These are phyloP conservation scores for Nomada fucata DNA, from an alignment of 2,888 invertebrate genomes.

Conservation along the genomic window DNA sequence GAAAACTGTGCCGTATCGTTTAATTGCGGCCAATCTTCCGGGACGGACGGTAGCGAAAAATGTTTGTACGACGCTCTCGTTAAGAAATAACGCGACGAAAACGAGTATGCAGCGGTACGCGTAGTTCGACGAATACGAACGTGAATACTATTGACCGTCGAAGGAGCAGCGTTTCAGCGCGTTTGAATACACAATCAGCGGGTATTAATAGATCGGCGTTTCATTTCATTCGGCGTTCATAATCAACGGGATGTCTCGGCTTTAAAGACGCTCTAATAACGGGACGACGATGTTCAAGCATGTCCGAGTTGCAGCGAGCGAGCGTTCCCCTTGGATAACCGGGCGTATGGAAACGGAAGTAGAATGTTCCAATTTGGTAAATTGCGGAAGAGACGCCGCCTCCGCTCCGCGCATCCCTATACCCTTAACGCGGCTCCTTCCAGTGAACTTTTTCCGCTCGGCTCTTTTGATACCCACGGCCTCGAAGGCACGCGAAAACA, in stretches of 20 bases:
- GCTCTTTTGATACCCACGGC: neutral
- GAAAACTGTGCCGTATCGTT: slow-evolving; percentile 1
- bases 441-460: neutral
- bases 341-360: slow-evolving; percentile 18
- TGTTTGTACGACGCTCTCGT: neutral
- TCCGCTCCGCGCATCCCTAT: neutral
- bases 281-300: slow-evolving; percentile 33
- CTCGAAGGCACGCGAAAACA: neutral
- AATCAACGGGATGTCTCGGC: slow-evolving; percentile 9
- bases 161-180: slow-evolving; percentile 15
- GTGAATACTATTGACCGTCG: neutral
- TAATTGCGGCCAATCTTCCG: slow-evolving; percentile 4
- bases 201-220: slow-evolving; percentile 17
- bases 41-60: neutral
- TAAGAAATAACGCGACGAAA: neutral
- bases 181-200: slow-evolving; percentile 12
- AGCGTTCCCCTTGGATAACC: slow-evolving; percentile 8
- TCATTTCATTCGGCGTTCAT: slow-evolving; percentile 25
- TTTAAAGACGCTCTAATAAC: slow-evolving; percentile 28
- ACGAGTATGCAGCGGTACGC: neutral
- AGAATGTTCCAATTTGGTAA: slow-evolving; percentile 54
- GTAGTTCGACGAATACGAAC: neutral
- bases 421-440: too few species aligned
- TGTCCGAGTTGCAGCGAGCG: slow-evolving; percentile 9
- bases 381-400: slow-evolving; percentile 13